These are phyloP conservation scores for Bombus soroeensis DNA, from an alignment of 1,140 invertebrate genomes.

Conservation along the genomic window DNA sequence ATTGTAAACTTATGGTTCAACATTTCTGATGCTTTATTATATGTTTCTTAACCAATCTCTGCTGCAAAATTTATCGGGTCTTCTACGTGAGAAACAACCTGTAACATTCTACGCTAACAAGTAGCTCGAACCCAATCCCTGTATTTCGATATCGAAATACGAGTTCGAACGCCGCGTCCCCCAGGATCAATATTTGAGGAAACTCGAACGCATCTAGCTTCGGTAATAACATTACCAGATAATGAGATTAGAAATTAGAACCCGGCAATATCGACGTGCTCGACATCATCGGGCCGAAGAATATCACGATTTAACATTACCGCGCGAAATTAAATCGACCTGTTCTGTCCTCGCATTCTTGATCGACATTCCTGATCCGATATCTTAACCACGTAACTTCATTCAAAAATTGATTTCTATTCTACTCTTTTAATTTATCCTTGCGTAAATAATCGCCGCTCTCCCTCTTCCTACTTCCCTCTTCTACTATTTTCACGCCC, in stretches of 20 bases:
- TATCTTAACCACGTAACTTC: neutral
- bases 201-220: neutral
- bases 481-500: too few relatives aligned
- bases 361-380: neutral
- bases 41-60: neutral
- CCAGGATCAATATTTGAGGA: slow-evolving; percentile 21
- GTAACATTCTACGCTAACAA: neutral
- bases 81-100: neutral
- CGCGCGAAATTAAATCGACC: neutral
- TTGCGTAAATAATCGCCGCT: neutral
- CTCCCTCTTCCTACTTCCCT: too few relatives aligned
- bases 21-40: neutral
- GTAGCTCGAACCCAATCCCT: neutral
- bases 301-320: neutral
- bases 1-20: neutral
- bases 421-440: too few relatives aligned
- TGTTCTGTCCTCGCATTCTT: neutral
- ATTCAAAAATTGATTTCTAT: neutral
- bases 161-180: neutral
- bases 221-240: neutral
- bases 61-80: neutral
- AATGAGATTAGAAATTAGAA: slow-evolving; percentile 17
- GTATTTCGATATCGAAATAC: slow-evolving; percentile 1
- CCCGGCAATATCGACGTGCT: slow-evolving; percentile 12
- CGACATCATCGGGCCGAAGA: neutral